Evolutionary conservation across 2,888 invertebrate genomes (phyloP), one percentile per base, ranked within the genome.

Genomic region (Drosophila monieri): DNA sequence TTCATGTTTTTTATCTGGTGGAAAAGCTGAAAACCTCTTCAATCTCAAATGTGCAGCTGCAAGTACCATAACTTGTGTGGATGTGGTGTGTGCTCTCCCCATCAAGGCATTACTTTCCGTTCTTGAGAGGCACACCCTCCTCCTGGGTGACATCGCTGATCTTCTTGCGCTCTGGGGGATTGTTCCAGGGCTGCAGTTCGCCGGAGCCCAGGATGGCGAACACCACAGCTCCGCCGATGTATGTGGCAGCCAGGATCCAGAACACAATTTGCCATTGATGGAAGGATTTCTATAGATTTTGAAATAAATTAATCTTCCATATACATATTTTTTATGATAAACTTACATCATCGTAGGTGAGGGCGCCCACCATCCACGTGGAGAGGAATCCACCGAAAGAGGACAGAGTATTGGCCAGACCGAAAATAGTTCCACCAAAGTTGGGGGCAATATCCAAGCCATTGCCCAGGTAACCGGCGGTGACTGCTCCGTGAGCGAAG

Each of bases 371-470:
- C 93, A 97, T 95, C 91, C 94, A 94, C 0, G 96, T 95, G 8
- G 96, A 96, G 0, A 97, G 89, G 92, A 95, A 96, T 0, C 97
- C 97, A 6, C 96, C 96, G 54, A 96, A 93, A 0, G 97, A 97
- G 0, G 96, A 96, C 58, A 97, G 91, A 0, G 96, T 96, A 88
- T 97, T 97, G n/a, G 97, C 96, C 92, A 97, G 92, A 39, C 97
- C 97, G 90, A 97, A 97, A 73, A 97, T 96, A 1, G 97, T 97
- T 0, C 97, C 94, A 61, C 96, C 96, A 89, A 96, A 97, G 90
- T 97, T 96, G 0, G 97, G 97, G 2, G 97, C 97, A 80, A 97
- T 96, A 84, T 97, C 97, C 23, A 97, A 92, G 10, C 96, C 96
- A 88, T 97, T 97, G 71, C 96, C 95, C 27, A 97, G 93, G 90